These are phyloP conservation scores for Cassiopea xamachana DNA, from an alignment of 30 jellyfish, hydroid and myxozoan species.

Conservation along the genomic window DNA sequence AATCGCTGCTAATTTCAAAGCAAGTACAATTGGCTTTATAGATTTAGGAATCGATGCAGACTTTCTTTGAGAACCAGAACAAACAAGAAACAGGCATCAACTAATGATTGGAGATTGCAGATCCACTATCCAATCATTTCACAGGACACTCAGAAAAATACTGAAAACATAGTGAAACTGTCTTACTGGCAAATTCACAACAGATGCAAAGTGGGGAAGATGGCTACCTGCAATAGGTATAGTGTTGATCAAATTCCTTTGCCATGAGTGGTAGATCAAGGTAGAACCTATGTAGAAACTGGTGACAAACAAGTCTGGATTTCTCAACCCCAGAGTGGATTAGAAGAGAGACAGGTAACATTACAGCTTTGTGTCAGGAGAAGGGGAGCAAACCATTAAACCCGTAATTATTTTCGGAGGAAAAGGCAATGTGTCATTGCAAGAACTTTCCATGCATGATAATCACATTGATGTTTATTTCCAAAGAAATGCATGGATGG, in stretches of 20 bases:
- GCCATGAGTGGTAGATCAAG: conserved; percentile 67
- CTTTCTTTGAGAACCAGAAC: conserved; percentile 46
- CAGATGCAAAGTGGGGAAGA: conserved; percentile 61
- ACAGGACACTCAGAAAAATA: conserved; percentile 43
- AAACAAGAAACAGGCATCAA: conserved; percentile 44
- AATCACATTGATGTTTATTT: too few species aligned
- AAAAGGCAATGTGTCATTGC: too few species aligned
- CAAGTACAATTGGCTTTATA: conserved; percentile 49
- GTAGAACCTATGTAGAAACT: conserved; percentile 38
- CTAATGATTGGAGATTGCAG: conserved; percentile 53
- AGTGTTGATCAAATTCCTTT: conserved; percentile 62
- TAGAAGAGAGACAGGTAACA: conserved; percentile 60
- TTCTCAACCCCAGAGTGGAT: conserved; percentile 63
- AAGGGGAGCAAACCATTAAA: conserved; percentile 42
- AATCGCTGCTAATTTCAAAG: conserved; percentile 33
- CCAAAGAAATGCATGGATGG: too few species aligned
- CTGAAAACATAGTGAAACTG: not conserved
- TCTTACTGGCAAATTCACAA: not conserved
- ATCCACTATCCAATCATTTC: conserved; percentile 42
- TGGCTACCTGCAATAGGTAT: conserved; percentile 59
- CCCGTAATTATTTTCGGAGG: not conserved
- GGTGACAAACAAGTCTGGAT: conserved; percentile 60
- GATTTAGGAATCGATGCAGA: conserved; percentile 44
- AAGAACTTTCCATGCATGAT: too few species aligned
- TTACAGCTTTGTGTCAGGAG: conserved; percentile 65